Evolutionary conservation across 2,113 vertebrate genomes (phyloP), one percentile per base, ranked within the genome.

Genomic region (Hystrix brachyura): DNA sequence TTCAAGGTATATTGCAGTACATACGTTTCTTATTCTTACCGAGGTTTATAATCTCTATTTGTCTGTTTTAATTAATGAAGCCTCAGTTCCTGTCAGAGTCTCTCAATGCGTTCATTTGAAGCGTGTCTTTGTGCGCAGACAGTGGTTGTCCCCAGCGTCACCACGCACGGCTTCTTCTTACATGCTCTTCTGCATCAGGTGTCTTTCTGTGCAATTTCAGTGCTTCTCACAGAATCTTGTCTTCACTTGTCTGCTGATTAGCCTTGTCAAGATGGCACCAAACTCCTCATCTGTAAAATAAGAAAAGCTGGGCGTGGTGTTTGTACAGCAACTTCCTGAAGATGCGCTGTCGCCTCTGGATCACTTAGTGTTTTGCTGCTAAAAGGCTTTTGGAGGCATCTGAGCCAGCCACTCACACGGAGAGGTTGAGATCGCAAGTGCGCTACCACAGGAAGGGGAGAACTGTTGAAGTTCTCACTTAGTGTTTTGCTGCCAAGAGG

Each of bases 61-160:
- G 85, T 69, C 15, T 82, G 46, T 32, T 79, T 57, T 74, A 74
- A 82, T 95, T 76, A 76, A 92, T 92, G 69, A 86, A 92, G 57
- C 72, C 57, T 85, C 86, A 29, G 51, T 38, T 34, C 29, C 1
- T 84, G 5, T 80, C 46, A 59, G 11, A 32, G 5, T 92, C n/a
- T 80, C 57, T 62, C 51, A 74, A 69, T 51, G 59, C 62, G 25
- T 84, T 67, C 13, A 53, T 71, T 87, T 34, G 53, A 88, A 97
- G 57, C 19, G 29, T 34, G 19, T 82, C 51, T 96, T 62, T 81
- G 67, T 46, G 48, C 21, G 38, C 32, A 57, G 71, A 4, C 4
- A 21, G 43, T n/a, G 23, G 23, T 34, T 60, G 38, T 82, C n/a
- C 19, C 32, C 46, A 34, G 69, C 46, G 23, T 82, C 51, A 27